Evolutionary conservation across 2,113 vertebrate species (phyloP).

Genomic region (Microtus ochrogaster): DNA sequence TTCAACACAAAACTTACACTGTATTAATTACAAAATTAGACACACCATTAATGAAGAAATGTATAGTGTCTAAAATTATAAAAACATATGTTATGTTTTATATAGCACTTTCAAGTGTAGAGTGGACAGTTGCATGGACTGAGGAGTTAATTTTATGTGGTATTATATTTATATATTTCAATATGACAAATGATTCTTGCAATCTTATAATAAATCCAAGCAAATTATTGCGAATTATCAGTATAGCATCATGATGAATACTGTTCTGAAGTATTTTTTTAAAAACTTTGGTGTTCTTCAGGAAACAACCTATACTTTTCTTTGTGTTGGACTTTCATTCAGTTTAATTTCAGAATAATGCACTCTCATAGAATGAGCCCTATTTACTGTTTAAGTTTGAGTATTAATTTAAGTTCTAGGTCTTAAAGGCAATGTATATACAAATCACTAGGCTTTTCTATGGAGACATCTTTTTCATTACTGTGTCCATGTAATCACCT

Average conservation of each 20-base stretch:
- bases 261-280: neutral
- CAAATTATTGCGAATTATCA: neutral
- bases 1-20: too few relatives aligned
- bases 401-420: neutral
- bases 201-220: neutral
- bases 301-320: neutral
- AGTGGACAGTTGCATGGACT: neutral
- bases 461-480: too few relatives aligned
- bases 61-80: too few relatives aligned
- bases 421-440: neutral
- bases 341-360: neutral
- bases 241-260: neutral
- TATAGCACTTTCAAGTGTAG: neutral
- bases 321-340: neutral
- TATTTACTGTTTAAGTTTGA: neutral
- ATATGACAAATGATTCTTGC: neutral
- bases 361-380: neutral
- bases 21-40: too few relatives aligned
- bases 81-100: too few relatives aligned
- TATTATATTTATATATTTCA: neutral
- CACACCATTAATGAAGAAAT: too few relatives aligned
- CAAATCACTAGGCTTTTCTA: neutral
- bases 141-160: neutral
- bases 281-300: neutral
- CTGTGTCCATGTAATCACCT: too few relatives aligned